phyloP scores from a whole-genome alignment of 2,888 invertebrate species.

The Epiblema foenella region DNA sequence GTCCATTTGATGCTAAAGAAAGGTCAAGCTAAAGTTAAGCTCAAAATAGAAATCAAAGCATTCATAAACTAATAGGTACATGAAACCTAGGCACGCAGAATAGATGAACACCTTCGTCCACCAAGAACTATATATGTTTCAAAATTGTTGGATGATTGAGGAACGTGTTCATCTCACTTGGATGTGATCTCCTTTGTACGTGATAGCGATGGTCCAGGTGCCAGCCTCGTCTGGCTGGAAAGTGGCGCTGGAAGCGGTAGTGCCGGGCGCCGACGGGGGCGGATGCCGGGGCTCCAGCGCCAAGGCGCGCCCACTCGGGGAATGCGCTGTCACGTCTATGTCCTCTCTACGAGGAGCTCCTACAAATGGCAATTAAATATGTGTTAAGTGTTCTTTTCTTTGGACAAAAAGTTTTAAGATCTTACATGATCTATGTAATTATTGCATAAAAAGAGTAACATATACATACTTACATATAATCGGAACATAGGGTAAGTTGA shows the following conservation, averaged over 20 bases:
- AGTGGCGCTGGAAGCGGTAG: conserved; percentile 93
- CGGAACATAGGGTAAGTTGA: too few species aligned
- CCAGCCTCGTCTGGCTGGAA: conserved; percentile 99
- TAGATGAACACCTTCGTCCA: not conserved
- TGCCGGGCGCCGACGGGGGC: conserved; percentile 93
- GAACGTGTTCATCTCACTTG: conserved; percentile 72
- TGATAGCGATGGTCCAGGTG: conserved; percentile 98
- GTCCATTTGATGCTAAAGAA: too few species aligned
- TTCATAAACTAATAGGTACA: too few species aligned
- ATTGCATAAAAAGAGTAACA: too few species aligned
- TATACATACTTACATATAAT: too few species aligned
- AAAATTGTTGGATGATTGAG: too few species aligned
- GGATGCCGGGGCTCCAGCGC: conserved; percentile 82
- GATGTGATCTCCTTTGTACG: conserved; percentile 98
- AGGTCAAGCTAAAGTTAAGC: not conserved
- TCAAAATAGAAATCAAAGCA: too few species aligned
- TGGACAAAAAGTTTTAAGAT: too few species aligned
- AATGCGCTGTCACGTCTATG: conserved; percentile 96
- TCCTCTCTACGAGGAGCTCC: conserved; percentile 92
- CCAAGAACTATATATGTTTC: too few species aligned
- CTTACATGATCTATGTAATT: too few species aligned
- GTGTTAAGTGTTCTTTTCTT: too few species aligned
- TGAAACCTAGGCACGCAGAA: not conserved
- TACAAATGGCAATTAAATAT: conserved; percentile 52
- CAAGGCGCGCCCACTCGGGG: conserved; percentile 93